Evolutionary conservation across 2,113 vertebrate genomes (phyloP), one percentile per base, ranked within the genome.

Genomic region (Taurulus bubalis): DNA sequence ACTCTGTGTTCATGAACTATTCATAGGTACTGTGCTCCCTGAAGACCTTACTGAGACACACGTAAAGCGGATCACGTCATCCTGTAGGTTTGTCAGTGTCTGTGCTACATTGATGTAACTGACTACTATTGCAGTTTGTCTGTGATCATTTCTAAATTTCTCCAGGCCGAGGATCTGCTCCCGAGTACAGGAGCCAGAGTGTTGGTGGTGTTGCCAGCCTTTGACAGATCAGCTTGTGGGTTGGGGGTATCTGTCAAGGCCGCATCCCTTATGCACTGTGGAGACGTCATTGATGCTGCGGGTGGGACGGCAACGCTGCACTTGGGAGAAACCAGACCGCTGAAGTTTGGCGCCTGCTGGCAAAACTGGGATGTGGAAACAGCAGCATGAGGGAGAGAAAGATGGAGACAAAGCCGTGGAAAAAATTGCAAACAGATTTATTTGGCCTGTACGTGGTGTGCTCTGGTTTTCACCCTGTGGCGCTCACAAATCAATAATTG

Each of bases 401-500:
- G 71, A 85, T 71, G 75, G 77, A 89, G 80, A 75, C 85, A 76
- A 80, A 84, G 80, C 56, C 66, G 68, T 64, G 14, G 69, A 11
- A 86, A 87, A 88, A 82, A 78, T 85, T 78, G 79, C 79, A 80
- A 89, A 91, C 88, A 88, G 85, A 91, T 93, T 92, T 92, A 88
- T 92, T 91, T 89, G 88, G 82, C 83, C 80, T 83, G 76, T 71
- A 67, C 66, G 58, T 71, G 71, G 78, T 76, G 63, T 70, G 84
- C 88, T 86, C 62, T 84, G 53, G 70, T 72, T 81, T 87, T 80
- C 84, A 83, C 89, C 89, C 89, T 64, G 82, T 91, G 90, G 90
- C 81, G 77, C 84, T 92, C 74, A 14, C 85, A 75, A 91, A 91
- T 93, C 91, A 91, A 92, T 93, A 92, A 92, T 91, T 92, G 89